Evolutionary conservation across 2,113 vertebrate genomes (phyloP), one percentile per base, ranked within the genome.

Genomic region (Leucoraja erinaceus): DNA sequence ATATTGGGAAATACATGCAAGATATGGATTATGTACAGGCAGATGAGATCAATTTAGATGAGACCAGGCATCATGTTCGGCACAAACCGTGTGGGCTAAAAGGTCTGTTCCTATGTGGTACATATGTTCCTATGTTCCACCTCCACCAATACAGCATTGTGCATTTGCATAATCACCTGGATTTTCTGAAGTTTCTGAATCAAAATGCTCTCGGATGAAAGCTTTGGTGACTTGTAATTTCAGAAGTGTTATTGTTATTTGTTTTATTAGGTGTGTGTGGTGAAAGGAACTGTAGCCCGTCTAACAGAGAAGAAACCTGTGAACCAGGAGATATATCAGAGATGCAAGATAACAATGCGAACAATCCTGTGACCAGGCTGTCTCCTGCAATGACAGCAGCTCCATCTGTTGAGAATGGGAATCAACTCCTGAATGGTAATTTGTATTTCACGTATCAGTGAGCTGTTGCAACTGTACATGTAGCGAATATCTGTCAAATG

Each of bases 281-380:
- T 95, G 98, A 98, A 95, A 98, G 96, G 63, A 99, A 98, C 95
- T 97, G 98, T 95, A 99, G 98, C 94, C 94, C 98, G 77, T 97
- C 96, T 66, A 97, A 96, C 93, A 96, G 94, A 93, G 97, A 99
- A 90, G 98, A 98, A 70, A 95, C 96, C 93, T 95, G 95, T 93
- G 94, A 95, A 84, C 96, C 96, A 93, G 97, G 96, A 63, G 94
- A 94, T 47, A 95, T 95, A 81, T 95, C 97, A 11, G 98, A 98
- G 94, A 95, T 97, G 0, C 98, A 98, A 95, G 98, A 99, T 94
- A 98, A 96, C 95, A 99, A 99, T 76, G 98, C 98, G 94, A 99
- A 99, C 95, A 98, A 97, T 95, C 98, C 96, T 94, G 95, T 96
- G 84, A 94, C 94, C 93, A 95, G 94, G 1, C 94, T 95, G 47